Evolutionary conservation across 2,888 invertebrate genomes (phyloP), one percentile per base, ranked within the genome.

Genomic region (Oithona nana): DNA sequence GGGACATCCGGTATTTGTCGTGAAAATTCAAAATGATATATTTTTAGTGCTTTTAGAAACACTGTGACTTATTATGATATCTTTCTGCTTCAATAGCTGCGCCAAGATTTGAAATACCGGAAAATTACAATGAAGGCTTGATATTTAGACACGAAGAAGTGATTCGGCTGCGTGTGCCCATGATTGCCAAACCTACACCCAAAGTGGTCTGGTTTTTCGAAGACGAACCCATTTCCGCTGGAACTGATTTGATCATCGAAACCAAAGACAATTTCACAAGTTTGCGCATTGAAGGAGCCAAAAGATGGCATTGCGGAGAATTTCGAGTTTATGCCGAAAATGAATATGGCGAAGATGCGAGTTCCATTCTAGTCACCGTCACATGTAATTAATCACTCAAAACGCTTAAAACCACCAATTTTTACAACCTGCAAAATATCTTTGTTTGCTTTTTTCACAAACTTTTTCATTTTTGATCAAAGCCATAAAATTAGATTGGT

Each of bases 271-370:
- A 28, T 26, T 39, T 26, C 22, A 62, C 62, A 20, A 48, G 54
- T 20, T 52, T 62, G 20, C 52, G 56, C n/a, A 62, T 62, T 16
- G 29, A 29, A 26, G 56, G 24, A 13, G 62, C 62, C 20, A 62
- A 62, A 28, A 55, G 62, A 4, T 62, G 62, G 62, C 62, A 62
- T 39, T 62, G 62, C 56, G 62, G 62, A 29, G 62, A 62, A 28
- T 62, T 62, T 48, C 28, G 62, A 39, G 52, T 52, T 6, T 56
- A 54, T 39, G 62, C 56, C 3, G 54, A 62, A 28, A 62, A 62
- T 28, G 62, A 62, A 29, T 49, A 62, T 48, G 62, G 62, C n/a
- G 62, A 62, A 50, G 62, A 62, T 28, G 48, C 56, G 16, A n/a
- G 24, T 26, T 62, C 62, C n/a, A 62, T 56, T 24, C 62, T 62